Base-by-base conservation (phyloP, 2,113 vertebrate species). In the Mirounga angustirostris region DNA sequence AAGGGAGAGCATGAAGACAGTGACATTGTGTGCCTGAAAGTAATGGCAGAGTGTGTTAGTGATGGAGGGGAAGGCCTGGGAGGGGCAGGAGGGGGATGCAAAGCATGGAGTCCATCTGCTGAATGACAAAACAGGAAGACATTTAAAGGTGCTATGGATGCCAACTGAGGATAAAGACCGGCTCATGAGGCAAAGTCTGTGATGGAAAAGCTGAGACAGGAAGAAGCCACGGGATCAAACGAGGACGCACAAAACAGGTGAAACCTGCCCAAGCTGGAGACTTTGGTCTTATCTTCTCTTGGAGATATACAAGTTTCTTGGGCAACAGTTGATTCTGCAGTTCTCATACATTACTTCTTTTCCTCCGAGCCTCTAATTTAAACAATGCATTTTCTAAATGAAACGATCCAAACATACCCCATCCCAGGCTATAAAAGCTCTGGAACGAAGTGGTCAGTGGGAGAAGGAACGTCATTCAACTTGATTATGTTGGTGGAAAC, bases 1-100 rank as follows among this genome's bases (percentile, higher is more conserved):
- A 58, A 89, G 33, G 63, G 1, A 97, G 82, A 96, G 96, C 28
- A 7, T 0, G 13, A 89, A 19, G 46, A 84, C 22, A 40, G 71
- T 82, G 97, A 96, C 59, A 94, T 2, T 30, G 74, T 3, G 28
- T 36, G 92, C 52, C 97, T 80, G 96, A 19, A 92, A 96, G 79
- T 96, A 96, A 96, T 79, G 89, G 92, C 90, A 73, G 54, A 79
- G 69, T 10, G 76, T 65, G 91, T 86, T 52, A 81, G 91, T 40
- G 46, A 76, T 8, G 61, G 56, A 56, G 36, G 4, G 33, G 18
- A 1, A 71, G 36, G 52, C 10, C 36, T 0, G 14, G 65, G 63
- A 54, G 91, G 86, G 40, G 24, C 15, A 7, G 1, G 69, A 15
- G 56, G 46, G 50, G 14, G 0, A 80, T 67, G 10, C 40, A 18